phyloP scores from a whole-genome alignment of 2,797 vertebrate genomes.

The Notolepis coatsorum region DNA sequence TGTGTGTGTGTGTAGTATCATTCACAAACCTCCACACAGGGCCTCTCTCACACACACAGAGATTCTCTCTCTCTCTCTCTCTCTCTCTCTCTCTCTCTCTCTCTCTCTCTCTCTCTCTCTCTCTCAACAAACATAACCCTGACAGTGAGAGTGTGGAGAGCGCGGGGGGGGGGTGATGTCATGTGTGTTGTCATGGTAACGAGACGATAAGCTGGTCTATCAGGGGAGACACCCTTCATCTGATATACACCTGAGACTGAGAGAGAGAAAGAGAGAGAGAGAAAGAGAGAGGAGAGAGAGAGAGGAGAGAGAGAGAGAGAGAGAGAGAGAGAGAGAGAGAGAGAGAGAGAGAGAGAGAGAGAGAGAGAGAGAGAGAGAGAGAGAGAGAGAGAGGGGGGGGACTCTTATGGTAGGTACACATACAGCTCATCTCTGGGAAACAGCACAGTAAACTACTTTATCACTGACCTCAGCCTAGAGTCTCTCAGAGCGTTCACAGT shows the following conservation, averaged over 20 bases:
- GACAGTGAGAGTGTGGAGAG: not conserved
- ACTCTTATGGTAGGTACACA: too few relatives aligned
- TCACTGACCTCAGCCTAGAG: too few relatives aligned
- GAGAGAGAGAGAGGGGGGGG: not conserved
- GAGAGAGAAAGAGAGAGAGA: too few relatives aligned
- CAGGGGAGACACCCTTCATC: too few relatives aligned
- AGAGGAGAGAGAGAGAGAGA: too few relatives aligned
- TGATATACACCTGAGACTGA: too few relatives aligned
- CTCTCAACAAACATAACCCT: not conserved
- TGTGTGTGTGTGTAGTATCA: not conserved
- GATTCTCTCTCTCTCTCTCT: too few relatives aligned
- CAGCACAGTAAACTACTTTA: too few relatives aligned
- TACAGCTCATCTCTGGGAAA: too few relatives aligned
- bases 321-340: not conserved
- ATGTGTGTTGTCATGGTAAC: not conserved
- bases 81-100: not conserved
- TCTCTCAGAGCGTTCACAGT: too few relatives aligned
- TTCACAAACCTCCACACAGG: not conserved
- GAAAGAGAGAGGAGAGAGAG: too few relatives aligned
- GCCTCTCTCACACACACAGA: not conserved
- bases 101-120: not conserved
- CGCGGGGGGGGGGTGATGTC: not conserved
- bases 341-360: not conserved
- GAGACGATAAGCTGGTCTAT: too few relatives aligned
- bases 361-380: not conserved